Conservation (phyloP, 2,797 vertebrate genomes). For the Perodicticus potto region DNA sequence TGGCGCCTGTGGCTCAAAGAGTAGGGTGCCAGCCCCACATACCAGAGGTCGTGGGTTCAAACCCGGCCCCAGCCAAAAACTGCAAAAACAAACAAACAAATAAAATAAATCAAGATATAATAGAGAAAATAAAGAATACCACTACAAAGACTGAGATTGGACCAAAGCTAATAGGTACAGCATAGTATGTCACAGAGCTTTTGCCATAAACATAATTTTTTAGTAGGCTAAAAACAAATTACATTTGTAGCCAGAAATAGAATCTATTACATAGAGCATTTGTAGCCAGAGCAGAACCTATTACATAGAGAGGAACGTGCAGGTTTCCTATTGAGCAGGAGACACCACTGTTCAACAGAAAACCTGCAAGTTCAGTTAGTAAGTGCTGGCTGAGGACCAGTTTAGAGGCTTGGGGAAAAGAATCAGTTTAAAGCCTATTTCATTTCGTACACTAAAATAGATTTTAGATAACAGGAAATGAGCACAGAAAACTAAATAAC, state of each 20-base stretch:
- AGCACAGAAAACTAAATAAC: slow-evolving; percentile 41
- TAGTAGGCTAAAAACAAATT: background rate
- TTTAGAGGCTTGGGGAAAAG: background rate
- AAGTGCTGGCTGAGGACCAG: background rate
- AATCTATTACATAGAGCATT: background rate
- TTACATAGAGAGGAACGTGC: too few relatives aligned
- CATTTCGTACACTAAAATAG: slow-evolving; percentile 15
- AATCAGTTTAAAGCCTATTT: background rate
- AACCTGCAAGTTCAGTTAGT: background rate
- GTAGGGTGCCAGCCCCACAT: too few relatives aligned
- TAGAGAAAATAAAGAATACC: slow-evolving; percentile 41
- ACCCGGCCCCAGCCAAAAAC: too few relatives aligned
- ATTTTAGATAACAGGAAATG: slow-evolving; percentile 29
- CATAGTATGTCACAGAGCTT: background rate
- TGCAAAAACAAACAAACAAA: too few relatives aligned
- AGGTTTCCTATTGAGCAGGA: background rate
- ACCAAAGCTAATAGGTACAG: background rate
- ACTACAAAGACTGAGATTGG: background rate
- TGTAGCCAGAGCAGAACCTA: too few relatives aligned
- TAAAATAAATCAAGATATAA: slow-evolving; percentile 41
- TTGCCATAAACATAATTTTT: background rate
- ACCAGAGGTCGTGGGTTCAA: too few relatives aligned
- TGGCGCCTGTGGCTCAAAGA: too few relatives aligned
- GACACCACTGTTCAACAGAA: background rate
- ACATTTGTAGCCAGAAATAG: background rate